These are phyloP conservation scores for Tautogolabrus adspersus DNA, from an alignment of 2,113 vertebrate species.

Conservation along the genomic window DNA sequence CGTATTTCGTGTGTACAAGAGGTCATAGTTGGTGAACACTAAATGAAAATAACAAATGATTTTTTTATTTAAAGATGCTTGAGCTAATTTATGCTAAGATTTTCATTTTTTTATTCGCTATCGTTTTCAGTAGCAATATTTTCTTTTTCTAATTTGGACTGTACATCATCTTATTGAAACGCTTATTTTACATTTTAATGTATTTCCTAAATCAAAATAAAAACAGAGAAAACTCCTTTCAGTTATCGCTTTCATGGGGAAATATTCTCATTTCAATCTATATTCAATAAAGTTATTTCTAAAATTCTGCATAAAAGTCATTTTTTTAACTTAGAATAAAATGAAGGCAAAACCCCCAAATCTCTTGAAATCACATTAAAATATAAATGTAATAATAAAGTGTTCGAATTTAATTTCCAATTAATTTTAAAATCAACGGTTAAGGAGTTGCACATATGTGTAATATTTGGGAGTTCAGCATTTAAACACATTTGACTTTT, in stretches of 20 bases:
- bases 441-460: neutral
- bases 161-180: too few relatives aligned
- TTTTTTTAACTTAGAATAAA: neutral
- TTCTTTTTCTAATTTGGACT: too few relatives aligned
- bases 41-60: too few relatives aligned
- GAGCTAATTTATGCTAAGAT: too few relatives aligned
- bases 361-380: neutral
- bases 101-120: too few relatives aligned
- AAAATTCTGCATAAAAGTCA: neutral
- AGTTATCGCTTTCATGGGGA: neutral
- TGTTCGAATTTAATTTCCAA: neutral
- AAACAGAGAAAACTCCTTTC: neutral
- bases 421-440: neutral
- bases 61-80: too few relatives aligned
- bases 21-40: too few relatives aligned
- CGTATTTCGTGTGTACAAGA: constrained; percentile 1
- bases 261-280: neutral
- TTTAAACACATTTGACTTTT: neutral
- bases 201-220: neutral
- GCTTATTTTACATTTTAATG: neutral
- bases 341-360: neutral
- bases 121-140: too few relatives aligned
- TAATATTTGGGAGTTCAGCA: neutral
- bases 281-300: neutral
- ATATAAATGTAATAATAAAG: neutral